Evolutionary conservation across 2,888 invertebrate species (phyloP).

Genomic region (Cyclophora punctaria): DNA sequence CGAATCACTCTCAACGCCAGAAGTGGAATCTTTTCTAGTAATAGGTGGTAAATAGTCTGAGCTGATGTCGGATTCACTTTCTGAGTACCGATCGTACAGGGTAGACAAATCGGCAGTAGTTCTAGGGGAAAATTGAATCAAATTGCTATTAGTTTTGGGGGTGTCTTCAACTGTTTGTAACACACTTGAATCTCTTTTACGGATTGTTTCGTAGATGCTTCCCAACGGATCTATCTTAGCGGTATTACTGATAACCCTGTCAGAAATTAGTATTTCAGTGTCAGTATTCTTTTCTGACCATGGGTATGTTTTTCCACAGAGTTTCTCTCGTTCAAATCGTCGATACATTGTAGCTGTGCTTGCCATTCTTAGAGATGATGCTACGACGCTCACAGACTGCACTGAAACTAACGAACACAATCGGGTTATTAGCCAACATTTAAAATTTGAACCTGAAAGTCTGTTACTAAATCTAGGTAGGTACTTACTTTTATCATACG

Average conservation of each 20-base stretch:
- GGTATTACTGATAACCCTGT: conserved; percentile 17
- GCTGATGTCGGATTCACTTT: conserved; percentile 43
- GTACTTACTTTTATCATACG: conserved; percentile 78
- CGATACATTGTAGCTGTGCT: conserved; percentile 82
- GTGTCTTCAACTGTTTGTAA: conserved; percentile 24
- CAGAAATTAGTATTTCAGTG: conserved; percentile 21
- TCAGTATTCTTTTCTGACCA: conserved; percentile 74
- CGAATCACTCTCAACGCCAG: conserved; percentile 46
- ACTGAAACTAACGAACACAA: conserved; percentile 70
- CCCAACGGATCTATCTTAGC: conserved; percentile 27
- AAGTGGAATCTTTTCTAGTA: conserved; percentile 16
- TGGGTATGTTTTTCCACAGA: conserved; percentile 82
- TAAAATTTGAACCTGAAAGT: background rate
- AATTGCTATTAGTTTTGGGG: conserved; percentile 38
- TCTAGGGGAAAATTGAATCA: conserved; percentile 56
- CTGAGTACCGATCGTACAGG: conserved; percentile 38
- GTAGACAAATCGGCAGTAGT: conserved; percentile 37
- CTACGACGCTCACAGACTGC: conserved; percentile 79
- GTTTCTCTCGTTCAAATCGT: conserved; percentile 85
- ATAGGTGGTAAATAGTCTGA: conserved; percentile 47
- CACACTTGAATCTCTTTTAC: conserved; percentile 30
- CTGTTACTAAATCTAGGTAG: background rate
- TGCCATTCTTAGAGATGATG: conserved; percentile 81
- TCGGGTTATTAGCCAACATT: background rate
- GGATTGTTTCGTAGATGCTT: conserved; percentile 42